These are phyloP conservation scores for Eurytoma adleriae DNA, from an alignment of 2,888 invertebrate species.

Conservation along the genomic window DNA sequence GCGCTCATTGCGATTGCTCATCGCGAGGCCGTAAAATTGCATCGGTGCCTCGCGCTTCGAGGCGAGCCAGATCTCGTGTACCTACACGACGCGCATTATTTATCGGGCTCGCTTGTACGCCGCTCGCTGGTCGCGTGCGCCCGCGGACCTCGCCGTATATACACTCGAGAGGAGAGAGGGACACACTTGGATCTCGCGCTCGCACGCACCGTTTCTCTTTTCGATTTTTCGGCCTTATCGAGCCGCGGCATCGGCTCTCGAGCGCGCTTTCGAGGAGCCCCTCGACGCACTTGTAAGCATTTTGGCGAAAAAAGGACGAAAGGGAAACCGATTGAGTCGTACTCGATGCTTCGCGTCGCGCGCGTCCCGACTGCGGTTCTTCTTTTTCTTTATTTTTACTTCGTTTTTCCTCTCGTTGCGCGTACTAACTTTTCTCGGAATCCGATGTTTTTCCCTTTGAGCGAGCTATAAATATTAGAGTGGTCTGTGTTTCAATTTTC, in stretches of 20 bases:
- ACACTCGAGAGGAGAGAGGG: not conserved
- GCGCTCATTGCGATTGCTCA: constrained; percentile 32
- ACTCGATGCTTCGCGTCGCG: constrained; percentile 44
- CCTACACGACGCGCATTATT: constrained; percentile 28
- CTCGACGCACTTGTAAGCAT: constrained; percentile 58
- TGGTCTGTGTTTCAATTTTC: no score
- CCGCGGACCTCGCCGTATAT: not conserved
- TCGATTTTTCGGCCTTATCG: constrained; percentile 45
- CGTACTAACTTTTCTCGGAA: not conserved
- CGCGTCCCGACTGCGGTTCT: constrained; percentile 18
- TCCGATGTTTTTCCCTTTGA: not conserved
- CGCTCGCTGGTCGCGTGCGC: not conserved
- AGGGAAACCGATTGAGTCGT: constrained; percentile 62
- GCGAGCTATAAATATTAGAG: no score
- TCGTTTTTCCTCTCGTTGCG: not conserved
- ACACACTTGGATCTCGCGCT: constrained; percentile 29
- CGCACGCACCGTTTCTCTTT: not conserved
- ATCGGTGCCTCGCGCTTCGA: constrained; percentile 36
- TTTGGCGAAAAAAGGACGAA: constrained; percentile 58
- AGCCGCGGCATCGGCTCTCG: constrained; percentile 32
- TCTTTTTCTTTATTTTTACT: not conserved
- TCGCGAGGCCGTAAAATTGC: constrained; percentile 48
- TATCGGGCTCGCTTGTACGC: constrained; percentile 34
- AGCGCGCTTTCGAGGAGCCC: constrained; percentile 50
- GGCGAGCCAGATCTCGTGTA: not conserved